Percentiles rank a stretch among this genome's conserved stretches.
Evolutionary conservation across 2,113 vertebrate species (phyloP).

Genomic region (Origma solitaria): DNA sequence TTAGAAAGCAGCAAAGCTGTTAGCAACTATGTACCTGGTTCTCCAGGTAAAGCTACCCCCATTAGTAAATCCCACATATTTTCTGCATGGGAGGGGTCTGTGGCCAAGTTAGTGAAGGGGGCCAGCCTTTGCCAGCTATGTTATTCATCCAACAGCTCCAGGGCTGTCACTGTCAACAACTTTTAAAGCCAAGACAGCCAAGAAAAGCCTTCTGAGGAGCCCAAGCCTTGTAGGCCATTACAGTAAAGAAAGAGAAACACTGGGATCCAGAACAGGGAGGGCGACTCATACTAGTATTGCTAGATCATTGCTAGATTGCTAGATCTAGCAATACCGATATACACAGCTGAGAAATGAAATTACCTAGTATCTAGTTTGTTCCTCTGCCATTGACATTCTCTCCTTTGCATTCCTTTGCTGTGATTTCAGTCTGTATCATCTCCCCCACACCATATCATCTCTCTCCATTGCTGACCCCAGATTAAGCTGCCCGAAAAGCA

Average conservation of each 20-base stretch:
- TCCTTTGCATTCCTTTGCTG: background rate
- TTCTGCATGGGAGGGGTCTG: rapidly evolving
- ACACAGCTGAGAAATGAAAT: background rate
- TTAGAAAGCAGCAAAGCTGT: background rate
- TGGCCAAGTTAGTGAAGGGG: background rate
- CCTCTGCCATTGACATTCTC: background rate
- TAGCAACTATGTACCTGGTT: background rate
- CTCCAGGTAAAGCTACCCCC: background rate
- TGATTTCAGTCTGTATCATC: background rate
- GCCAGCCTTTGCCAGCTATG: background rate
- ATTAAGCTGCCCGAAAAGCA: background rate
- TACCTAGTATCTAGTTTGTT: background rate
- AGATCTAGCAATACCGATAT: no score
- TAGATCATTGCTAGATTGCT: no score
- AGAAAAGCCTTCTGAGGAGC: background rate
- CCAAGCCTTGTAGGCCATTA: background rate
- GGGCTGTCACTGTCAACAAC: background rate
- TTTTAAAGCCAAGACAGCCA: background rate
- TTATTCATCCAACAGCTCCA: background rate
- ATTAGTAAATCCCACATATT: background rate
- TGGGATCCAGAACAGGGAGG: background rate
- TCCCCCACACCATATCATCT: background rate
- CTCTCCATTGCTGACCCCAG: background rate
- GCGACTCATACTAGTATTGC: background rate
- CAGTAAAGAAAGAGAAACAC: background rate